Evolutionary conservation across 2,888 invertebrate genomes (phyloP).

Genomic region (Agrotis segetum): DNA sequence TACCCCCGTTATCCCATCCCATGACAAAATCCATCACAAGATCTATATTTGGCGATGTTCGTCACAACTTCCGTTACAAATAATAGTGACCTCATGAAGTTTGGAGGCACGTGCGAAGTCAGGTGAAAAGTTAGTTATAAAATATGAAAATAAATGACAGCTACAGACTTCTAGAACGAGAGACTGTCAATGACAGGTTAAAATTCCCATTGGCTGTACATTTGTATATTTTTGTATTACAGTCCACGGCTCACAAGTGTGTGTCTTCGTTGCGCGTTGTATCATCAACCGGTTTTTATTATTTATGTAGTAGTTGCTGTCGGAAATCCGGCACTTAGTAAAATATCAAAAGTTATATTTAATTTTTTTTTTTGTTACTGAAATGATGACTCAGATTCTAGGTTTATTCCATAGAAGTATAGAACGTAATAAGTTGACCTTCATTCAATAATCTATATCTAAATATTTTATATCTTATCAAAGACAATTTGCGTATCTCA

Average conservation of each 20-base stretch:
- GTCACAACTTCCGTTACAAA: background rate
- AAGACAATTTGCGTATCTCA: too few relatives aligned
- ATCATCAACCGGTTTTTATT: constrained; percentile 39
- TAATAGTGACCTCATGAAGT: background rate
- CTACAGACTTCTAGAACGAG: background rate
- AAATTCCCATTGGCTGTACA: constrained; percentile 9
- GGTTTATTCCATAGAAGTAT: background rate
- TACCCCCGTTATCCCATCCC: constrained; percentile 23
- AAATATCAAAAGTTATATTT: constrained; percentile 18
- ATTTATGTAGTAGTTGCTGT: constrained; percentile 32
- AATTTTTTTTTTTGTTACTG: background rate
- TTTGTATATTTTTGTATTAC: constrained; percentile 21
- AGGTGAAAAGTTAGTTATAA: background rate
- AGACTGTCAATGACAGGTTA: constrained; percentile 12
- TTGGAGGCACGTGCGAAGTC: background rate
- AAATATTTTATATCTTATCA: too few relatives aligned
- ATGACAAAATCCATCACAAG: constrained; percentile 1
- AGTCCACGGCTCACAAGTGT: background rate
- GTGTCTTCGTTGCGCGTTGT: constrained; percentile 17
- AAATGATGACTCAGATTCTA: background rate
- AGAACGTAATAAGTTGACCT: background rate
- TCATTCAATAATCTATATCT: too few relatives aligned
- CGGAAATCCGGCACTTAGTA: constrained; percentile 52
- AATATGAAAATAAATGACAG: constrained; percentile 18
- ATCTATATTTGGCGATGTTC: constrained; percentile 3